Evolutionary conservation across 2,113 vertebrate genomes (phyloP).

Genomic region (pig (Sus scrofa)): T2T-Sscrofa CM000815.6:110195501-110196000

Average conservation of each 20-base stretch:
- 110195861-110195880: not conserved
- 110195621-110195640: not conserved
- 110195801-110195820: not conserved
- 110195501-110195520: not conserved
- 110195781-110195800: not conserved
- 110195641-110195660: not conserved
- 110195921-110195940: not conserved
- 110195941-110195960: not conserved
- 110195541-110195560: slow-evolving; percentile 16
- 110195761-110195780: not conserved
- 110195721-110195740: not conserved
- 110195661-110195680: not conserved
- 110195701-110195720: too few species aligned
- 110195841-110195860: not conserved
- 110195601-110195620: slow-evolving; percentile 13
- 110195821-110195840: not conserved
- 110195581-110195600: slow-evolving; percentile 35
- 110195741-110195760: not conserved
- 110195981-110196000: not conserved
- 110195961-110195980: not conserved
- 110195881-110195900: not conserved
- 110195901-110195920: slow-evolving; percentile 14
- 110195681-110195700: not conserved
- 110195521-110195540: slow-evolving; percentile 18
- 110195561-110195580: not conserved